Conservation (phyloP, 2,888 invertebrate genomes). For the Metacarcinus magister region DNA sequence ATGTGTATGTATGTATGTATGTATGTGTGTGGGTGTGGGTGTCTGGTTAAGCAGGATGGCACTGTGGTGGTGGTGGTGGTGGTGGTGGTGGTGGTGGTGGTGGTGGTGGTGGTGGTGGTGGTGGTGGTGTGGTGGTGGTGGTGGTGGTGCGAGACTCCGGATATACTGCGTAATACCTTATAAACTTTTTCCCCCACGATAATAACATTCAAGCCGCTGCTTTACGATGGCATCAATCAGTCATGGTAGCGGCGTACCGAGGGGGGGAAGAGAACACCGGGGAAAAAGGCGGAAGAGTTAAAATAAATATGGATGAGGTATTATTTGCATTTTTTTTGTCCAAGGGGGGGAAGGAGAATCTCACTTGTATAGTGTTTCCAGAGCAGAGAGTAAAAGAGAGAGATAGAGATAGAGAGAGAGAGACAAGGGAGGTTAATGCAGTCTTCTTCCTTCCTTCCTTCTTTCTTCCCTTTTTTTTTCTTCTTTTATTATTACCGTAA, state of each 20-base stretch:
- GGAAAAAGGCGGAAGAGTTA: slow-evolving; percentile 30
- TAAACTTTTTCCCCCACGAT: slow-evolving; percentile 76
- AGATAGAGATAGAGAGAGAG: slow-evolving; percentile 37
- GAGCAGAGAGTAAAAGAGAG: slow-evolving; percentile 13
- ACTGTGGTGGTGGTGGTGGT: slow-evolving; percentile 39
- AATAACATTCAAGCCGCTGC: slow-evolving; percentile 75
- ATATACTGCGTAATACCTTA: slow-evolving; percentile 78
- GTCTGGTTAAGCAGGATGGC: slow-evolving; percentile 63
- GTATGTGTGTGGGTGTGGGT: background rate
- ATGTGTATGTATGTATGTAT: background rate
- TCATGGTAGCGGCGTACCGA: slow-evolving; percentile 64
- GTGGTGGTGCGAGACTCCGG: slow-evolving; percentile 53
- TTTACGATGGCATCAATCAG: slow-evolving; percentile 76
- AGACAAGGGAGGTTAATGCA: background rate
- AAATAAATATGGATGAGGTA: slow-evolving; percentile 77
- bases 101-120: background rate
- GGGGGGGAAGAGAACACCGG: slow-evolving; percentile 57
- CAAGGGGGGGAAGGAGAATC: background rate
- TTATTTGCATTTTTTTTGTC: slow-evolving; percentile 65
- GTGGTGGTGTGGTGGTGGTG: background rate
- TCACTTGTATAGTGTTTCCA: background rate
- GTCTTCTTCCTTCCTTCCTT: slow-evolving; percentile 1
- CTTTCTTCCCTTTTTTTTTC: slow-evolving; percentile 18
- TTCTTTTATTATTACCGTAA: slow-evolving; percentile 45
- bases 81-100: background rate